A percentile compares a stretch with the other conserved stretches of the same genome.
These are phyloP conservation scores for Resseliella maxima DNA, from an alignment of 2,888 invertebrate species.

Conservation along the genomic window DNA sequence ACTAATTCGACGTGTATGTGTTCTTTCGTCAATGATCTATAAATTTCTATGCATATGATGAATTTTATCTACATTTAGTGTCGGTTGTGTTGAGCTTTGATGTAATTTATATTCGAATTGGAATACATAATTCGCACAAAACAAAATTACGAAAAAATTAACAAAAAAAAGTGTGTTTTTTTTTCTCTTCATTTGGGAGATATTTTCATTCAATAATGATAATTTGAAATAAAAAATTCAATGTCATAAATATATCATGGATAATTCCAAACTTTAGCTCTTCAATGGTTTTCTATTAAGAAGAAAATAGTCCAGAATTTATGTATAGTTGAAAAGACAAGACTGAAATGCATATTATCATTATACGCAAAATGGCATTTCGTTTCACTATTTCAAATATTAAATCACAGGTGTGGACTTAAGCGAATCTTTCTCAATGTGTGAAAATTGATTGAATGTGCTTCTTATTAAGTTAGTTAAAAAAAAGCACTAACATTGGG, in stretches of 20 bases:
- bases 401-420: conserved; percentile 1
- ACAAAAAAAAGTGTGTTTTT: too few species aligned
- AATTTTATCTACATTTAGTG: conserved; percentile 25
- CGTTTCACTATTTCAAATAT: background rate
- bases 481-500: too few species aligned
- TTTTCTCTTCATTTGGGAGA: too few species aligned
- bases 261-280: too few species aligned
- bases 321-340: background rate
- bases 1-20: background rate
- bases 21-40: conserved; percentile 24
- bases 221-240: background rate
- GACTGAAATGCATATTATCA: background rate
- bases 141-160: too few species aligned
- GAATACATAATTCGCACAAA: background rate
- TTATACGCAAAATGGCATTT: background rate
- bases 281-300: background rate
- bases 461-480: background rate
- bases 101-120: background rate
- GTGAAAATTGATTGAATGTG: background rate
- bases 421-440: background rate
- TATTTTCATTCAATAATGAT: background rate
- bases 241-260: background rate
- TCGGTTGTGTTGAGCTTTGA: background rate
- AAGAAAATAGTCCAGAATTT: background rate
- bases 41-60: background rate